phyloP scores from a whole-genome alignment of 2,797 vertebrate species.

The Onychomys arenicola region DNA sequence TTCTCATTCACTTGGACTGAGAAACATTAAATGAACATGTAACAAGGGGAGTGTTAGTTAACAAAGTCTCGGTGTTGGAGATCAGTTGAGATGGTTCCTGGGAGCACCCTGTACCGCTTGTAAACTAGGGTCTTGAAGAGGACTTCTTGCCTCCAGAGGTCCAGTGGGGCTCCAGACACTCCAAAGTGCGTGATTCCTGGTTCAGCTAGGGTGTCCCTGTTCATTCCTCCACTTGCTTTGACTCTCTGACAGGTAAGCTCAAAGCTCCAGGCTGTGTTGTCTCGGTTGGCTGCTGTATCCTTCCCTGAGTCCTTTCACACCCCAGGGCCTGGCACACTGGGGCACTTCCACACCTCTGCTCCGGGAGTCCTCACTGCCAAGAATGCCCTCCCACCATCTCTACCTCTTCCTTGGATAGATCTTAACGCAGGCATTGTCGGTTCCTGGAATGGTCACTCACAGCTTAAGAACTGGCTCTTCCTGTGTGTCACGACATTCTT shows the following conservation, averaged over 20 bases:
- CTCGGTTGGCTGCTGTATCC: not conserved
- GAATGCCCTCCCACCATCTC: not conserved
- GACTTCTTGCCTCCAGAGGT: not conserved
- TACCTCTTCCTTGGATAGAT: not conserved
- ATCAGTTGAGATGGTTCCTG: not conserved
- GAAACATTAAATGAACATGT: not conserved
- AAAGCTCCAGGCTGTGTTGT: rapidly evolving
- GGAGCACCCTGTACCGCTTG: not conserved
- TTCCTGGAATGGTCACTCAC: not conserved
- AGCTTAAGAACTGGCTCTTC: not conserved
- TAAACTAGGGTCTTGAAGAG: not conserved
- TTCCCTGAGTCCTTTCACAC: too few species aligned
- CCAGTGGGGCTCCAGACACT: not conserved
- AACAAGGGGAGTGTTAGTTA: not conserved
- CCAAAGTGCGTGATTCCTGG: not conserved
- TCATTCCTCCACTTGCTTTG: too few species aligned
- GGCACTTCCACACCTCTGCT: not conserved
- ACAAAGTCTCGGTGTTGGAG: not conserved
- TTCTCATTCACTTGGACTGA: rapidly evolving
- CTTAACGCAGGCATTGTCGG: not conserved
- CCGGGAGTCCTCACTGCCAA: too few species aligned
- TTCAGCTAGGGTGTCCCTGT: not conserved
- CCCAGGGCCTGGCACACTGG: rapidly evolving
- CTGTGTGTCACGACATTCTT: not conserved
- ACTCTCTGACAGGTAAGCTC: not conserved